Percentiles rank a stretch among this genome's conserved stretches.
phyloP scores from a whole-genome alignment of 2,113 vertebrate genomes.

The Arenaria interpres region DNA sequence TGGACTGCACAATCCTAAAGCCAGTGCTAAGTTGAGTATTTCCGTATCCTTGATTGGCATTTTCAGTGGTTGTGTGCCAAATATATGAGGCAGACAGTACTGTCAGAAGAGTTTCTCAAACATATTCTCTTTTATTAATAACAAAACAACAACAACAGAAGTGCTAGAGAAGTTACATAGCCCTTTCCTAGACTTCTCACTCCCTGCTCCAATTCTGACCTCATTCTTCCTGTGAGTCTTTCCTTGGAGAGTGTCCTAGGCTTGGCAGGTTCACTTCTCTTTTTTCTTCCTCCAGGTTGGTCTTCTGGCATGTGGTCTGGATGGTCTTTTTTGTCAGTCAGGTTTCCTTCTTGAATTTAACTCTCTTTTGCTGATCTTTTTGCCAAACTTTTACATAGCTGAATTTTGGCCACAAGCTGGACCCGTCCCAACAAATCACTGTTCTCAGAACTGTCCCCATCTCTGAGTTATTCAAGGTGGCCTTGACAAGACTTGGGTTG shows the following conservation, averaged over 20 bases:
- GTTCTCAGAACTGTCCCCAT: neutral
- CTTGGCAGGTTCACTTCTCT: neutral
- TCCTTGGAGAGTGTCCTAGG: constrained; percentile 35
- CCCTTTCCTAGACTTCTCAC: neutral
- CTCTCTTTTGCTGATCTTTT: neutral
- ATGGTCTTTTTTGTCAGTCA: constrained; percentile 13
- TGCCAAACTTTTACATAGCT: neutral
- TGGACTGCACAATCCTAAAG: neutral
- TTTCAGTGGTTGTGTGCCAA: neutral
- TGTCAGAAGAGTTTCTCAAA: neutral
- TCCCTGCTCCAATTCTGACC: constrained; percentile 23
- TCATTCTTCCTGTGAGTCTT: constrained; percentile 45
- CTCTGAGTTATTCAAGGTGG: neutral
- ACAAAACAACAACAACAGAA: neutral
- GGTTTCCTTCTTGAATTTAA: neutral
- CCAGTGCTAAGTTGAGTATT: neutral
- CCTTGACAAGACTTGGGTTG: neutral
- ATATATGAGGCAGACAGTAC: neutral
- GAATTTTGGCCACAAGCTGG: neutral
- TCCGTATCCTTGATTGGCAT: neutral
- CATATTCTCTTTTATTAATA: neutral
- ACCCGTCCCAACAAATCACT: neutral
- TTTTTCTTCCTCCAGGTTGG: constrained; percentile 22
- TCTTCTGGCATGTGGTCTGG: neutral
- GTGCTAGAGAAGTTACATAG: constrained; percentile 10